A percentile compares a stretch with the other conserved stretches of the same genome.
Conservation (phyloP, 2,113 vertebrate species). For the Antechinus flavipes region DNA sequence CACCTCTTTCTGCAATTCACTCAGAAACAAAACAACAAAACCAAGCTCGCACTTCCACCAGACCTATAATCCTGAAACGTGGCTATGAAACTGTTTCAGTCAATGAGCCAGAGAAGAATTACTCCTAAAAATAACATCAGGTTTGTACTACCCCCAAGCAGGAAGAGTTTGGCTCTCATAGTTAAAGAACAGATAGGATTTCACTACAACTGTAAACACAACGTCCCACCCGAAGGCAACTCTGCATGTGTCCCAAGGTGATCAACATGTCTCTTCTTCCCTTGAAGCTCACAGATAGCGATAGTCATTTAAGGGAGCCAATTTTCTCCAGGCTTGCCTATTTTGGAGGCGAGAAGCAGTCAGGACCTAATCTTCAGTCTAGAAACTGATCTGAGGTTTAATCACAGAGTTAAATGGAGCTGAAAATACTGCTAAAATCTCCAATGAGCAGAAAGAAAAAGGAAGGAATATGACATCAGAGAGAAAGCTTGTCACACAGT, state of each 20-base stretch:
- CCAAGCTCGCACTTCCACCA: neutral
- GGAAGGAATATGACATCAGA: neutral
- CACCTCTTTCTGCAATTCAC: neutral
- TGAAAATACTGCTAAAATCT: neutral
- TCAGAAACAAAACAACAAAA: neutral
- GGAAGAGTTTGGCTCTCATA: neutral
- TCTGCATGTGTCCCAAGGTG: neutral
- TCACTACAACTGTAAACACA: neutral
- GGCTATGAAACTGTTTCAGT: neutral
- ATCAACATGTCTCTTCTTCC: neutral
- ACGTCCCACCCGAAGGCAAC: neutral
- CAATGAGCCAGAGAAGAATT: neutral
- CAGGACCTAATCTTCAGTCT: slow-evolving; percentile 22
- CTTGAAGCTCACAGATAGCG: neutral
- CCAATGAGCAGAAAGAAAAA: slow-evolving; percentile 32
- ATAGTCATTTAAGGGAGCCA: neutral
- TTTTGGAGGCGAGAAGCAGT: slow-evolving; percentile 12
- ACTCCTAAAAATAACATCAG: neutral
- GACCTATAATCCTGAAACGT: neutral
- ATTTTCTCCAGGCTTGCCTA: neutral
- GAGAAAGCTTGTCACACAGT: neutral
- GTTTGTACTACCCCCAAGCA: neutral
- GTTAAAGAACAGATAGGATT: neutral
- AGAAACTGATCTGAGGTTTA: neutral
- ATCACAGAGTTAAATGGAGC: neutral